phyloP scores from a whole-genome alignment of 2,113 vertebrate species.

The Raja brachyura region DNA sequence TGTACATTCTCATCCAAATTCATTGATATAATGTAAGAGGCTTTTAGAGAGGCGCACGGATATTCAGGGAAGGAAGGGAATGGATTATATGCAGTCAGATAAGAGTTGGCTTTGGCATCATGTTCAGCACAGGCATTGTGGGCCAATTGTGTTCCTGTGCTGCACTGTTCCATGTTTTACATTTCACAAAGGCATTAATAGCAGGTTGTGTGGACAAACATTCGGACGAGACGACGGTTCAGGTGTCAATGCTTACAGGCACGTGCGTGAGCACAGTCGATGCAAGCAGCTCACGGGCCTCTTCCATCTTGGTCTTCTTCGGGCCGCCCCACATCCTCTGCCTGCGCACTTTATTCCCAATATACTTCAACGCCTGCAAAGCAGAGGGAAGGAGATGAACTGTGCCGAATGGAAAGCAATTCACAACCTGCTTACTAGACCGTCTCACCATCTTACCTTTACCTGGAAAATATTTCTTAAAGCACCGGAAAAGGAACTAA shows the following conservation, averaged over 20 bases:
- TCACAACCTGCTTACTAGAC: background rate
- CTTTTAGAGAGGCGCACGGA: too few relatives aligned
- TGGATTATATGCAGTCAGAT: too few relatives aligned
- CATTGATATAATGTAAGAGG: too few relatives aligned
- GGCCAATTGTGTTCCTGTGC: too few relatives aligned
- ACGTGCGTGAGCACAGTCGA: constrained; percentile 92
- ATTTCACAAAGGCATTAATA: background rate
- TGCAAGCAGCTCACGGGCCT: constrained; percentile 88
- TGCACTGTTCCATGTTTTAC: too few relatives aligned
- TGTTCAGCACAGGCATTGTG: too few relatives aligned
- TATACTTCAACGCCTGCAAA: constrained; percentile 80
- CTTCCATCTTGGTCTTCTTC: constrained; percentile 97
- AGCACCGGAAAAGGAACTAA: too few relatives aligned
- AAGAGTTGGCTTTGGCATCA: too few relatives aligned
- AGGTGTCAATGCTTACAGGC: constrained; percentile 59
- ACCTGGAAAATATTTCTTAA: background rate
- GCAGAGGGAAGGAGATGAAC: background rate
- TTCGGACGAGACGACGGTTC: background rate
- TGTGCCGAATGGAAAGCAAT: background rate
- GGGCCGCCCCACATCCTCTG: constrained; percentile 98
- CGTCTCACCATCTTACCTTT: background rate
- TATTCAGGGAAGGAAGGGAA: too few relatives aligned
- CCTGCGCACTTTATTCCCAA: constrained; percentile 92
- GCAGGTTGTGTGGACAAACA: background rate
- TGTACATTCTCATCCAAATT: too few relatives aligned